These are phyloP conservation scores for Tenthredo distinguenda DNA, from an alignment of 2,888 invertebrate species.

Conservation along the genomic window DNA sequence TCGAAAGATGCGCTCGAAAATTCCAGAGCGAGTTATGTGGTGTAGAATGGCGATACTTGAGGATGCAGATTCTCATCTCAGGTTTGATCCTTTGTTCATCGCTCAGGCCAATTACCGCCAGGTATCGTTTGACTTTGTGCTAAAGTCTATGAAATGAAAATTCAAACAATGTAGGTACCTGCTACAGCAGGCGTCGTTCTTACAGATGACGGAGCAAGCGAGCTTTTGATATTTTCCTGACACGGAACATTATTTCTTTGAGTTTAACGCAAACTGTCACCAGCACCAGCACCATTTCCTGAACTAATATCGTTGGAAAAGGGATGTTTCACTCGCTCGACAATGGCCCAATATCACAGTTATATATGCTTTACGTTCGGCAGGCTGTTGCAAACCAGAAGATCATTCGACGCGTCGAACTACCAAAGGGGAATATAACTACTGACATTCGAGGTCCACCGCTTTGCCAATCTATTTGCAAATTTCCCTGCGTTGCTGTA, in stretches of 20 bases:
- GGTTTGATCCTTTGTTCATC: slow-evolving; percentile 34
- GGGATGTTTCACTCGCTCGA: slow-evolving; percentile 28
- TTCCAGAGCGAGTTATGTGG: neutral
- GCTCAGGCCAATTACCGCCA: slow-evolving; percentile 11
- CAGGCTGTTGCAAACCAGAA: slow-evolving; percentile 32
- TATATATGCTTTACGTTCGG: slow-evolving; percentile 12
- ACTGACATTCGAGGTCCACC: neutral
- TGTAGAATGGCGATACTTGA: neutral
- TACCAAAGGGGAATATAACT: neutral
- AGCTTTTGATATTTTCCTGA: slow-evolving; percentile 22
- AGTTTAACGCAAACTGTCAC: slow-evolving; percentile 25
- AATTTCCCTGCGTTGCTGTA: neutral
- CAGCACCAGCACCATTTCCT: slow-evolving; percentile 29
- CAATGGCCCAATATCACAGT: slow-evolving; percentile 33
- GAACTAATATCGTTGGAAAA: slow-evolving; percentile 32
- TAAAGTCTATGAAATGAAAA: neutral
- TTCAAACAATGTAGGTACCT: neutral
- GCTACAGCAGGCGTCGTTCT: neutral
- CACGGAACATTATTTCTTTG: neutral
- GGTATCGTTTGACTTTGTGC: neutral
- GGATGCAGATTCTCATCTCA: slow-evolving; percentile 41
- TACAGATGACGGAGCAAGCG: neutral
- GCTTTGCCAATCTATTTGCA: slow-evolving; percentile 30
- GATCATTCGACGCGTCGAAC: slow-evolving; percentile 1
- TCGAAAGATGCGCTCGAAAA: neutral